Evolutionary conservation across 2,888 invertebrate species (phyloP), one percentile per base, ranked within the genome.

Genomic region (Boloria euphrosyne): DNA sequence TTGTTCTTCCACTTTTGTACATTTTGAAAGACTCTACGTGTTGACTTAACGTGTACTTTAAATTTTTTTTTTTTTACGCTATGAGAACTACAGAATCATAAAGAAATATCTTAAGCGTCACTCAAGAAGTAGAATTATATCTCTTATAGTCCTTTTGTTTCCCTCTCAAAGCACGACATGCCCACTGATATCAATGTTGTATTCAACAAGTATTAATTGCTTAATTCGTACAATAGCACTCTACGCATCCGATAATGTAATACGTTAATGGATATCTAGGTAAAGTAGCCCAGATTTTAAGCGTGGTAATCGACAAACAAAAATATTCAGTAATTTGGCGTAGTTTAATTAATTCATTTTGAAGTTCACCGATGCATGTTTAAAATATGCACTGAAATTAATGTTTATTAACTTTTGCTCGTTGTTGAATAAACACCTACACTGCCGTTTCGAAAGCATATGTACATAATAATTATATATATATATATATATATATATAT

Each of bases 121-220:
- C 31, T 31, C 2, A 1, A 38, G 31, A 38, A 38, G 10, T 38
- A 6, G 5, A 31, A 7, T 31, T 31, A 5, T 31, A 31, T 31
- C 31, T 31, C 7, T 7, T 31, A 31, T 2, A 31, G 31, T 7
- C 31, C 7, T 18, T n/a, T 49, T 7, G 7, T 57, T 46, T 57
- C n/a, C 18, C 46, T 16, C 57, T 57, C n/a, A 46, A 57, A 22
- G n/a, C 27, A 27, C 57, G 22, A 44, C 46, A 57, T 22, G 50
- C 50, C 17, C 31, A 50, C 50, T 50, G 50, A 38, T 59, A 49
- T 49, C 59, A 50, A 59, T 59, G 47, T 31, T 47, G 17, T 61
- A 57, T 49, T 66, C 60, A 18, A 31, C 51, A 43, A 49, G 14
- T 44, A 61, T 43, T 69, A 64, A 66, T 69, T 69, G 63, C 55